These are phyloP conservation scores for Tyrannus savana DNA, from an alignment of 2,113 vertebrate species.

Conservation along the genomic window DNA sequence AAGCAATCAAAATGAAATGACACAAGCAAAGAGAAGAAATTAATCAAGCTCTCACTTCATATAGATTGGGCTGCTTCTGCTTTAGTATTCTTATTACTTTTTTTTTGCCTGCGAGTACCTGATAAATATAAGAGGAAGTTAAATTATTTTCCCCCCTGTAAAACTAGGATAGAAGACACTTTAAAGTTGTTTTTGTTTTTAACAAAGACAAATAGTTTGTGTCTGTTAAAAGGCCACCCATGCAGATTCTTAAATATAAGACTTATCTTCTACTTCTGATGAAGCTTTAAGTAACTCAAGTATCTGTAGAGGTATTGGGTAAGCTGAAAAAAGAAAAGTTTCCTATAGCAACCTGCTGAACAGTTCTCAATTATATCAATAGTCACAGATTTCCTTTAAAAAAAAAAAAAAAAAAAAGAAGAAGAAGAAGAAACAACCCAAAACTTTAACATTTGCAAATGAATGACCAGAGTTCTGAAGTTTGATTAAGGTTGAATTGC, in stretches of 20 bases:
- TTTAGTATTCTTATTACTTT: not conserved
- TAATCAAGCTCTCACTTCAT: not conserved
- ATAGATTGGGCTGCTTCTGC: not conserved
- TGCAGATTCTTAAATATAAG: not conserved
- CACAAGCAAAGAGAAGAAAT: not conserved
- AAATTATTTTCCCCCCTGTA: not conserved
- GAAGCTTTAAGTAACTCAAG: not conserved
- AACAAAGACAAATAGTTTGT: not conserved
- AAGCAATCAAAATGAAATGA: not conserved
- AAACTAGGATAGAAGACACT: not conserved
- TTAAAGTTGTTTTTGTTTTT: not conserved
- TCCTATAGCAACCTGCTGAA: constrained; percentile 7
- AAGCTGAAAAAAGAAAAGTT: not conserved
- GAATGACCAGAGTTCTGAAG: constrained; percentile 34
- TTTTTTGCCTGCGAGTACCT: not conserved
- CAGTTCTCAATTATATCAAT: constrained; percentile 31
- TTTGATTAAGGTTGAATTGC: constrained; percentile 5
- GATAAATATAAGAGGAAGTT: not conserved
- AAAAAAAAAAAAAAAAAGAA: not conserved
- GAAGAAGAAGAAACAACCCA: rapidly evolving
- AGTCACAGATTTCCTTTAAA: not conserved
- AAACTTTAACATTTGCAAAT: constrained; percentile 17
- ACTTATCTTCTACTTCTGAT: not conserved
- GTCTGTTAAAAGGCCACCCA: not conserved
- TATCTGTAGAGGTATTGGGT: not conserved